A percentile compares a stretch with the other conserved stretches of the same genome.
Evolutionary conservation across 2,113 vertebrate species (phyloP).

Genomic region (Cygnus atratus): DNA sequence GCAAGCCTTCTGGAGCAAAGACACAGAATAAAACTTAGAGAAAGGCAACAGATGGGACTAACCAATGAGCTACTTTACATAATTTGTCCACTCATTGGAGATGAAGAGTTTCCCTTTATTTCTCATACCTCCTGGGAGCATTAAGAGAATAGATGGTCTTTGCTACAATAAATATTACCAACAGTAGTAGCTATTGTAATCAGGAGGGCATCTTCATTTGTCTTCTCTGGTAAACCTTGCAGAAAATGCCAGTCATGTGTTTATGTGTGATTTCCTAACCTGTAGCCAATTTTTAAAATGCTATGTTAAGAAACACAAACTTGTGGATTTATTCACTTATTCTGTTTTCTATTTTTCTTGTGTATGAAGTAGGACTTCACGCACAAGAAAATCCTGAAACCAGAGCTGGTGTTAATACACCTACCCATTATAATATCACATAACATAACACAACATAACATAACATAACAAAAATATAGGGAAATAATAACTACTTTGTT

Average conservation of each 20-base stretch:
- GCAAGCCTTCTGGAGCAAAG: not conserved
- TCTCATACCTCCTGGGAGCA: not conserved
- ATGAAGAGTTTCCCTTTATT: not conserved
- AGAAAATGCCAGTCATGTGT: not conserved
- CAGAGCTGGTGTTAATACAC: not conserved
- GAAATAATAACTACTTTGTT: not conserved
- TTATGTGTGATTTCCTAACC: not conserved
- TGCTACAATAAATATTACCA: not conserved
- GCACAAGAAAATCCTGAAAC: not conserved
- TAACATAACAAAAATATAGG: no score
- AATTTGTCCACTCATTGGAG: not conserved
- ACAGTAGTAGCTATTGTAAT: not conserved
- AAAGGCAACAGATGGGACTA: not conserved
- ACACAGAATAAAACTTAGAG: not conserved
- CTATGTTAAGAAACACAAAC: not conserved
- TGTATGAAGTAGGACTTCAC: not conserved
- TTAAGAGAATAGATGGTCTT: not conserved
- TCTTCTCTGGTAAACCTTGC: not conserved
- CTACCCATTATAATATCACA: no score
- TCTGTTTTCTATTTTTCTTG: not conserved
- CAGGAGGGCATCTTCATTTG: not conserved
- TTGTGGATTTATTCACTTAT: not conserved
- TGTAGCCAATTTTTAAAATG: not conserved
- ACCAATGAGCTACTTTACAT: not conserved
- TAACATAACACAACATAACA: no score